Evolutionary conservation across 2,888 invertebrate species (phyloP), one percentile per base, ranked within the genome.

Genomic region (Blera fallax): DNA sequence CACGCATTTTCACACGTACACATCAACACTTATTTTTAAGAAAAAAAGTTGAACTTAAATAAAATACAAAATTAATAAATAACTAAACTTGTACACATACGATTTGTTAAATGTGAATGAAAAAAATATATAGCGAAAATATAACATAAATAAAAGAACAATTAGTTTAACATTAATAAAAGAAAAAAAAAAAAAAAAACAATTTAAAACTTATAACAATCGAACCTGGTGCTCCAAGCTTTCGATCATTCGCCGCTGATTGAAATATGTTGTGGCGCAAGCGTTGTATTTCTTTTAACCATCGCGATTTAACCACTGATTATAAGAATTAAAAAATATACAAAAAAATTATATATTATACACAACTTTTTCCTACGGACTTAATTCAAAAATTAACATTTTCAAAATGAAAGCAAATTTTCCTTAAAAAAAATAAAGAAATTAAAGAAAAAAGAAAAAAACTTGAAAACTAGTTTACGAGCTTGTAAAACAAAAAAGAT

Each of bases 181-280:
- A 62, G 65, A 43, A 48, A 48, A 50, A 14, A 29, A 27, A 48
- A 37, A 29, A 69, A 43, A 11, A 62, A 65, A 16, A 62, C 73
- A 21, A 73, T 56, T 21, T 78, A 18, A 48, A 80, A 79, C 64
- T 76, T 65, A 52, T 80, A 84, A 84, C 65, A 84, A 81, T 81
- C 76, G 81, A 85, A 81, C 67, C 76, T 81, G 85, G 76, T 81
- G 85, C 85, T 81, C 81, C 85, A 77, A 85, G 72, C 85, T 85
- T 85, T 81, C 81, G 81, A 81, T 81, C 67, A 81, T 72, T 85
- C 80, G 85, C 69, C 70, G 76, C 76, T 81, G 70, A 81, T 77
- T 80, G 70, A 76, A 76, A 67, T 72, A 85, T 45, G 60, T 72
- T 81, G 76, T 81, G 76, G 76, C 67, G 62, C 81, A 67, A 67